Evolutionary conservation across 2,797 vertebrate species (phyloP).

Genomic region (Australoheros facetus): DNA sequence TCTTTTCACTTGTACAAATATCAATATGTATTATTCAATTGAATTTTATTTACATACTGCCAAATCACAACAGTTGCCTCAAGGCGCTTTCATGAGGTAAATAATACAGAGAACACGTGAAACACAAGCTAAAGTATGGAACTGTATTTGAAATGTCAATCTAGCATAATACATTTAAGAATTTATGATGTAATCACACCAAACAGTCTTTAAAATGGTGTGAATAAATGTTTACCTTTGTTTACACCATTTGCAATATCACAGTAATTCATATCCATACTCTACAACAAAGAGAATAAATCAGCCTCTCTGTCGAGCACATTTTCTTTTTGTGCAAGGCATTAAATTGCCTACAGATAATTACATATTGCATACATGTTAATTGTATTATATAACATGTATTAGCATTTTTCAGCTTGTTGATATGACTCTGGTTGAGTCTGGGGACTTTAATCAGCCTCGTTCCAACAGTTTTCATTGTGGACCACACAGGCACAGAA

Average conservation of each 20-base stretch:
- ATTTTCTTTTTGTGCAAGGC: too few species aligned
- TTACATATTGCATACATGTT: background rate
- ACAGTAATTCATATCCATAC: background rate
- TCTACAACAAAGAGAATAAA: too few species aligned
- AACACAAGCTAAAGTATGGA: background rate
- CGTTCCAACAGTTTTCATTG: background rate
- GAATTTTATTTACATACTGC: too few species aligned
- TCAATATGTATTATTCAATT: too few species aligned
- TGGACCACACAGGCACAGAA: background rate
- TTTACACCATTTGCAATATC: background rate
- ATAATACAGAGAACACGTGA: too few species aligned
- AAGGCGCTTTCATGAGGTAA: too few species aligned
- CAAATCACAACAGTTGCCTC: too few species aligned
- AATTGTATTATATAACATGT: fast-evolving
- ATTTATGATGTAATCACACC: background rate
- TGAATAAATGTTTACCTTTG: background rate
- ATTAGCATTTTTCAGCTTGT: background rate
- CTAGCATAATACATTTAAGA: background rate
- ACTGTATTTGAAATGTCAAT: background rate
- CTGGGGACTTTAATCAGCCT: background rate
- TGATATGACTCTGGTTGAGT: background rate
- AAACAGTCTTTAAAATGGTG: background rate
- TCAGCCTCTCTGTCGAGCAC: too few species aligned
- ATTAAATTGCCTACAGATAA: background rate
- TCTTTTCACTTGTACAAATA: background rate